Percentiles rank a stretch among this genome's conserved stretches.
phyloP scores from a whole-genome alignment of 2,888 invertebrate species.

The Aphidoletes aphidimyza region DNA sequence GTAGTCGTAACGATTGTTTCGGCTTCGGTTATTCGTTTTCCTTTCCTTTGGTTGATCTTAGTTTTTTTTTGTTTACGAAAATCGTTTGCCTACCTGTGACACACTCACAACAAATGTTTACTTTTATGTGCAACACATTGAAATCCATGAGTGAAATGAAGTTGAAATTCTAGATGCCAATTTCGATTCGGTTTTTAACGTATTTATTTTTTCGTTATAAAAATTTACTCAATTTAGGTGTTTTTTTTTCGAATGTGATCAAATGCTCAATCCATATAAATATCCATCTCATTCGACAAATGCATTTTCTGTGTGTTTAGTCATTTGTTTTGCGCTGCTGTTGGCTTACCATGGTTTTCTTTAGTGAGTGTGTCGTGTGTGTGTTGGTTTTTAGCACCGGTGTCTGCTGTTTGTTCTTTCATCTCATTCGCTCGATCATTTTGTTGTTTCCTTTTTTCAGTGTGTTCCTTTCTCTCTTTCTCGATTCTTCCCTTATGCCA shows the following conservation, averaged over 20 bases:
- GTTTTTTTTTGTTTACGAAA: not conserved
- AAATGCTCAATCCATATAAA: no score
- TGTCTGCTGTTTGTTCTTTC: not conserved
- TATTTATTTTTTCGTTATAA: no score
- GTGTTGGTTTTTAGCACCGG: not conserved
- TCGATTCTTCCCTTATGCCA: constrained; percentile 10
- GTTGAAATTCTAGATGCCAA: no score
- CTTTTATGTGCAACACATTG: no score
- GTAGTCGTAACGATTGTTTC: not conserved
- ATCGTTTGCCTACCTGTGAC: not conserved
- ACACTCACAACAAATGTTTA: not conserved
- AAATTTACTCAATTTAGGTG: no score
- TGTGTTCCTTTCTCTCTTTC: not conserved
- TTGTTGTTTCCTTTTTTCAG: no score
- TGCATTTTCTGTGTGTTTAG: no score
- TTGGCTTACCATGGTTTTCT: not conserved
- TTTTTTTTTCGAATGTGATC: no score
- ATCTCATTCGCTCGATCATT: no score
- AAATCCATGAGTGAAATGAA: no score
- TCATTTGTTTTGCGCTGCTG: not conserved
- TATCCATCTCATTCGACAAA: no score
- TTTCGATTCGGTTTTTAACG: no score
- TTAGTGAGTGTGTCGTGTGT: not conserved
- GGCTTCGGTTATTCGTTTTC: not conserved
- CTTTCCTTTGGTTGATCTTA: not conserved